Conservation (phyloP, 2,888 invertebrate genomes). For the Callyntrura sp. region DNA sequence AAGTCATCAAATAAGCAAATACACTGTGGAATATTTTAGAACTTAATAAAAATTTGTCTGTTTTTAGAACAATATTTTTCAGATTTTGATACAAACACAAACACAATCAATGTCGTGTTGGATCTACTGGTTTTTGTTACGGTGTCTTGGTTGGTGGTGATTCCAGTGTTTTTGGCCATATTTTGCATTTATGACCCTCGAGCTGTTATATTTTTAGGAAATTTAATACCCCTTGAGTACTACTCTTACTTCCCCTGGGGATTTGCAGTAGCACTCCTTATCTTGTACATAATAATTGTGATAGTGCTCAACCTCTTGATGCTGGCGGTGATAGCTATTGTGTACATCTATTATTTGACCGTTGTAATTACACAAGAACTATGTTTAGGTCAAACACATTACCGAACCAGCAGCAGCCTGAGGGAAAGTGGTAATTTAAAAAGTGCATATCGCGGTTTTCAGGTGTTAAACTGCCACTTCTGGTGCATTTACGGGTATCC, state of each 20-base stretch:
- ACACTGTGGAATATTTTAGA: background rate
- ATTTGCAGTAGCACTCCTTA: background rate
- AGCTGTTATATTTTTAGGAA: background rate
- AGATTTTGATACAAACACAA: background rate
- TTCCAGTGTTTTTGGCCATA: background rate
- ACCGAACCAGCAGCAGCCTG: background rate
- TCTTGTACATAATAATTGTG: background rate
- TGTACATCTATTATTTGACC: slow-evolving; percentile 9
- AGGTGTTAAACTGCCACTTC: background rate
- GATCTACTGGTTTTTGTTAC: too few relatives aligned
- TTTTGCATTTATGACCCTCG: background rate
- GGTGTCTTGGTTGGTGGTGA: too few relatives aligned
- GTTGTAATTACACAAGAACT: background rate
- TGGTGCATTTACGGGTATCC: background rate
- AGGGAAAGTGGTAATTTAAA: background rate
- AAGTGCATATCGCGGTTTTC: background rate
- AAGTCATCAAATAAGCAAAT: too few relatives aligned
- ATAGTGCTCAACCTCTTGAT: background rate
- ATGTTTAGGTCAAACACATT: background rate
- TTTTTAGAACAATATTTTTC: background rate
- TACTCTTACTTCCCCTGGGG: slow-evolving; percentile 10
- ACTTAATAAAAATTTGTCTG: background rate
- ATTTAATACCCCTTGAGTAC: background rate
- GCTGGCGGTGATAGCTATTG: background rate
- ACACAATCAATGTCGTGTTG: background rate